Conservation (phyloP, 2,797 vertebrate species). For the Danio choprae region DNA sequence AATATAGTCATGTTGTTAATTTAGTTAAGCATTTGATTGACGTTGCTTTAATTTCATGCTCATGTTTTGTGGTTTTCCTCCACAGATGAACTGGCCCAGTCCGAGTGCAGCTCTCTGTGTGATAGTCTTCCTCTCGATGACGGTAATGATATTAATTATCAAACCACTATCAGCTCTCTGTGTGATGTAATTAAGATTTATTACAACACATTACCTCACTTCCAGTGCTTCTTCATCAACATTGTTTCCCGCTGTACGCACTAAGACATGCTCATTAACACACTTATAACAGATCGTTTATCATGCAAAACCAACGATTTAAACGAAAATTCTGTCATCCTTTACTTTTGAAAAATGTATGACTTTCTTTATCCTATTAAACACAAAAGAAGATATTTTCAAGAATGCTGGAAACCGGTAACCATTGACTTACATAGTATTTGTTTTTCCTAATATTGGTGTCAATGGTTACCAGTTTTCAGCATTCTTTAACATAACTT, state of each 20-base stretch:
- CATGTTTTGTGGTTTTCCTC: constrained; percentile 37
- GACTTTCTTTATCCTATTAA: no score
- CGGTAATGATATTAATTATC: constrained; percentile 71
- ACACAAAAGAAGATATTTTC: no score
- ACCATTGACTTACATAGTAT: no score
- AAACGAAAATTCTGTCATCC: no score
- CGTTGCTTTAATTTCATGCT: not conserved
- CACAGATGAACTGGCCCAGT: constrained; percentile 91
- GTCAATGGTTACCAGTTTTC: no score
- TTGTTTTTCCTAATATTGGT: no score
- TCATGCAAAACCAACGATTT: not conserved
- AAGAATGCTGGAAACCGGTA: no score
- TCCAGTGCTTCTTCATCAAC: not conserved
- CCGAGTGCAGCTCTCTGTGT: constrained; percentile 91
- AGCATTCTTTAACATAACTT: no score
- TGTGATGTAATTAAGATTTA: constrained; percentile 20
- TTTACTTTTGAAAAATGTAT: no score
- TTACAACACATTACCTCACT: not conserved
- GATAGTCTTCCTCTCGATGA: constrained; percentile 90
- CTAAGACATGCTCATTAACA: not conserved
- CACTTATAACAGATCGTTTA: constrained; percentile 9
- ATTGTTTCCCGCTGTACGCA: not conserved
- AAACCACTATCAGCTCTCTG: constrained; percentile 17
- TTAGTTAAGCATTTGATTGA: not conserved
- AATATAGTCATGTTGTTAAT: not conserved